phyloP scores from a whole-genome alignment of 2,888 invertebrate genomes.

The Metopia argyrocephala region DNA sequence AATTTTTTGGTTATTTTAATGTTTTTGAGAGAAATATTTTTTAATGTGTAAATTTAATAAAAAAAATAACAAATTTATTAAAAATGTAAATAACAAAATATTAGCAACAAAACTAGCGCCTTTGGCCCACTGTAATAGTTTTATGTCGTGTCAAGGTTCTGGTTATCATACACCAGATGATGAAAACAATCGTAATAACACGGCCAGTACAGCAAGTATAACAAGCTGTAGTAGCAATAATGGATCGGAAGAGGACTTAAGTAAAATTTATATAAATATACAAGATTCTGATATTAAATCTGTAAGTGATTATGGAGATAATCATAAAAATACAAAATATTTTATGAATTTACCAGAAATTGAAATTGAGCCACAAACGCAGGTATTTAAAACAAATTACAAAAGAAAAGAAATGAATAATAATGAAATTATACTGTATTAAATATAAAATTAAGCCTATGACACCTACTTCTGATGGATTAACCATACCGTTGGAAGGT shows the following conservation, averaged over 20 bases:
- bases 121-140: conserved; percentile 81
- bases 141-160: conserved; percentile 82
- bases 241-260: conserved; percentile 39
- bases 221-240: conserved; percentile 61
- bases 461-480: conserved; percentile 88
- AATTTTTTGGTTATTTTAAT: no score
- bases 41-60: conserved; percentile 28
- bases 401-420: neutral
- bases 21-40: no score
- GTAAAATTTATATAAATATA: conserved; percentile 30
- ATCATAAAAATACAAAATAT: conserved; percentile 27
- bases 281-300: conserved; percentile 71
- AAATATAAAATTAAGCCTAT: conserved; percentile 79
- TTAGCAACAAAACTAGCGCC: conserved; percentile 75
- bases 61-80: conserved; percentile 27
- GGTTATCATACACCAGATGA: conserved; percentile 90
- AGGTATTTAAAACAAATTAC: conserved; percentile 48
- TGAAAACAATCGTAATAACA: conserved; percentile 76
- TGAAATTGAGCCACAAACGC: conserved; percentile 56
- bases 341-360: conserved; percentile 58
- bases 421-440: neutral
- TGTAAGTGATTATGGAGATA: conserved; percentile 66
- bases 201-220: conserved; percentile 46
- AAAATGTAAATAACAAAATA: conserved; percentile 26
- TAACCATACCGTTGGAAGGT: conserved; percentile 90